Evolutionary conservation across 2,113 vertebrate genomes (phyloP), one percentile per base, ranked within the genome.

Genomic region (Carassius auratus): DNA sequence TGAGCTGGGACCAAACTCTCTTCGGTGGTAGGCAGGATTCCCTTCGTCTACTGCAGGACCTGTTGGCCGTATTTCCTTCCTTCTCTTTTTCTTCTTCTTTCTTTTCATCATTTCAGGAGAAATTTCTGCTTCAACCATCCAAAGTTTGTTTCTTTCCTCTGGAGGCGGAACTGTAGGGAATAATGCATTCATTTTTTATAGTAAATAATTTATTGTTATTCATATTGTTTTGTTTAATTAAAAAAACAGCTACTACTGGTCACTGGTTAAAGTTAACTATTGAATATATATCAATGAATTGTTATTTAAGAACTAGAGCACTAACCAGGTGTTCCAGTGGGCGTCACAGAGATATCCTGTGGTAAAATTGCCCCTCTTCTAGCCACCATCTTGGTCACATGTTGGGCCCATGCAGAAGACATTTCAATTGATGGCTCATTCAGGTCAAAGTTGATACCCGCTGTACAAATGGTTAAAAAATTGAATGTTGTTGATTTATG

Each of bases 341-440:
- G 97, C 0, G 97, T 99, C 21, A 99, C 96, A 0, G 98, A 99
- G 88, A 99, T 90, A 81, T 99, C 98, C 93, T 99, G 97, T 17
- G 98, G 98, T 85, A 99, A 93, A 90, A 99, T 99, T 30, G 98
- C 98, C 0, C 97, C 98, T 91, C 98, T 94, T 86, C 98, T 94
- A 89, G 98, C 97, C 89, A 99, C 98, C 96, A 99, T 99, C 92
- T 99, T 99, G 76, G 97, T 98, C 91, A 99, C 97, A 2, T 99
- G 97, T 89, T 97, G 97, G 0, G 97, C 97, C 98, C 98, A 99
- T 0, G 98, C 97, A 0, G 98, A 99, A 13, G 97, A 98, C 89
- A 99, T 92, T 1, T 99, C 98, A 0, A 95, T 96, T 0, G 98
- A 99, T 0, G 97, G 97, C 87, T 99, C 98, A 0, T 97, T 98